These are phyloP conservation scores for Euschistus heros DNA, from an alignment of 1,140 invertebrate species.

Conservation along the genomic window DNA sequence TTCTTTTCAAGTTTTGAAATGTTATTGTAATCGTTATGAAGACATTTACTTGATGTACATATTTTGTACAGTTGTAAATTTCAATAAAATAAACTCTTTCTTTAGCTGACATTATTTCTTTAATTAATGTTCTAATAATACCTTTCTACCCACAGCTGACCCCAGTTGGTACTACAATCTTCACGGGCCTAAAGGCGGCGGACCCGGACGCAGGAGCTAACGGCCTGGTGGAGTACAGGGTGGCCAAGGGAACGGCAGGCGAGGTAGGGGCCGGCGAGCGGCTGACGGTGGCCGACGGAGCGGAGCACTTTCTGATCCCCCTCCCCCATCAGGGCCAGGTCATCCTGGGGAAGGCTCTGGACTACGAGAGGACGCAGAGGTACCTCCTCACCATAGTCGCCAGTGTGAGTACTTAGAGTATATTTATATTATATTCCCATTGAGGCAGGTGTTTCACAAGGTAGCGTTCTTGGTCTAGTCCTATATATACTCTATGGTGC, in stretches of 20 bases:
- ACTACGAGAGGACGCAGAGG: constrained; percentile 79
- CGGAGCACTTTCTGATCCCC: constrained; percentile 70
- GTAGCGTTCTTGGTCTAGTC: too few species aligned
- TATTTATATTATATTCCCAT: too few species aligned
- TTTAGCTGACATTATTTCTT: too few species aligned
- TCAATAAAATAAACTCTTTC: too few species aligned
- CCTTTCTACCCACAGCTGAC: constrained; percentile 64
- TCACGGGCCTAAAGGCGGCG: constrained; percentile 67
- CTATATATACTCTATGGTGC: too few species aligned
- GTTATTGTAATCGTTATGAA: too few species aligned
- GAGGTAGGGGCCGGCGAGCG: constrained; percentile 46
- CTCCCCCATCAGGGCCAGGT: constrained; percentile 82
- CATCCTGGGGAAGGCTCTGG: constrained; percentile 75
- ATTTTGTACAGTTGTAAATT: too few species aligned
- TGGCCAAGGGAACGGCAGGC: constrained; percentile 44
- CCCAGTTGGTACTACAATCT: constrained; percentile 76
- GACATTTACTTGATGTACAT: too few species aligned
- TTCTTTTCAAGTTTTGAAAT: too few species aligned
- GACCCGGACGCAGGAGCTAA: constrained; percentile 81
- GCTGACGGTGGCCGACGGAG: constrained; percentile 62
- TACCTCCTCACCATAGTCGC: constrained; percentile 82
- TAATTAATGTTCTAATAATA: too few species aligned
- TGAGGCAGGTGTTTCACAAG: too few species aligned
- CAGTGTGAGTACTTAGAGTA: constrained; percentile 53
- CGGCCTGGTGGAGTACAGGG: constrained; percentile 70